Percentiles rank a stretch among this genome's conserved stretches.
Evolutionary conservation across 2,113 vertebrate genomes (phyloP).

Genomic region (Erythrocebus patas): DNA sequence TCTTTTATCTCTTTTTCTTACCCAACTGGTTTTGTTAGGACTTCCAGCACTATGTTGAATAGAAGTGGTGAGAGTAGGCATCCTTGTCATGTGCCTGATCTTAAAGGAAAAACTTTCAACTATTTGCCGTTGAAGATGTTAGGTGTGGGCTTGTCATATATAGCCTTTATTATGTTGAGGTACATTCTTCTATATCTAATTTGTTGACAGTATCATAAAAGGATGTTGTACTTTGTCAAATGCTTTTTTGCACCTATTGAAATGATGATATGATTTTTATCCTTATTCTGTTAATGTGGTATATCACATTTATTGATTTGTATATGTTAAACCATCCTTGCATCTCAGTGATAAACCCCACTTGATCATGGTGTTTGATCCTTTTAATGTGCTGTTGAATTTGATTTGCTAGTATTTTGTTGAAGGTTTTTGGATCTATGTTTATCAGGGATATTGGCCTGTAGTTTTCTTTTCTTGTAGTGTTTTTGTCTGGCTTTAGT

Average conservation of each 20-base stretch:
- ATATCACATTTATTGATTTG: neutral
- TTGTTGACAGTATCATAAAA: neutral
- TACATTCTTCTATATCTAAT: neutral
- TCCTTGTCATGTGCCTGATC: neutral
- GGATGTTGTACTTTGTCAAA: neutral
- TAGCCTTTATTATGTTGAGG: neutral
- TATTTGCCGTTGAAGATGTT: neutral
- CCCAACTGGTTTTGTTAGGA: neutral
- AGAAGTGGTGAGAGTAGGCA: neutral
- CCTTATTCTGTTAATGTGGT: neutral
- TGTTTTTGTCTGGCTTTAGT: neutral
- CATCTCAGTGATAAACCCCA: neutral
- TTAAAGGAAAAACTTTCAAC: neutral
- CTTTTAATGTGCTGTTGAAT: neutral
- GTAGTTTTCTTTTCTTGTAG: neutral
- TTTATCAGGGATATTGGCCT: neutral
- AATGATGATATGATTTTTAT: neutral
- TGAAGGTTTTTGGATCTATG: neutral
- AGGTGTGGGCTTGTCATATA: neutral
- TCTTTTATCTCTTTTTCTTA: neutral
- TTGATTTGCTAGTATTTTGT: neutral
- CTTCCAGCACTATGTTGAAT: neutral
- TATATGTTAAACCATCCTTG: neutral
- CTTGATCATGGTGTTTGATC: neutral
- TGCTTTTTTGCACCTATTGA: neutral